Conservation (phyloP, 2,113 vertebrate species). For the Condylura cristata region DNA sequence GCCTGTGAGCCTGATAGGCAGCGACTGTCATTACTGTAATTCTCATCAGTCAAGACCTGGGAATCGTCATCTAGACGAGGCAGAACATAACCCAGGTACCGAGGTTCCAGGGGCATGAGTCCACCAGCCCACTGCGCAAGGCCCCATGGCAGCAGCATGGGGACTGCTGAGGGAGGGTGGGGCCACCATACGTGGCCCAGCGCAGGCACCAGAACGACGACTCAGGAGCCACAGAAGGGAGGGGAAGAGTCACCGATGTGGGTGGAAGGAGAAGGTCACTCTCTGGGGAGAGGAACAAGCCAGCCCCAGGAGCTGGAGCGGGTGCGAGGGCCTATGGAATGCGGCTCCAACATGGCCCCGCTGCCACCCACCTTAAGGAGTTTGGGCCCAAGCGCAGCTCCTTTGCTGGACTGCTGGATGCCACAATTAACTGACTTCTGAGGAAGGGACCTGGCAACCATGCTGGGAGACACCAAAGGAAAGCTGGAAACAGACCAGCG, state of each 20-base stretch:
- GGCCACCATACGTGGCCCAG: background rate
- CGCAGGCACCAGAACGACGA: background rate
- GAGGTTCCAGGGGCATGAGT: background rate
- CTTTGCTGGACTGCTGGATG: background rate
- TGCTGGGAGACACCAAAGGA: background rate
- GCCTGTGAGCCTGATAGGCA: background rate
- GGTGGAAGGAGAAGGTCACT: background rate
- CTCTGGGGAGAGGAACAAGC: no score
- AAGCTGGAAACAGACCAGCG: background rate
- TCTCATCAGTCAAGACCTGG: background rate
- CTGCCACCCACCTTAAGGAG: fast-evolving
- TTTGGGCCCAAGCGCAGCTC: background rate
- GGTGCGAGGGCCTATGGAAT: background rate
- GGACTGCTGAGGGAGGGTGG: background rate
- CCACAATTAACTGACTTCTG: background rate
- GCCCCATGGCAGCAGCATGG: background rate
- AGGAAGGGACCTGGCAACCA: background rate
- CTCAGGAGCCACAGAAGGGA: background rate
- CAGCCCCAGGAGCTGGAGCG: background rate
- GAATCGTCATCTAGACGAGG: background rate
- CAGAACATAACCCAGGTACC: background rate
- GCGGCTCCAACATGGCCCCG: background rate
- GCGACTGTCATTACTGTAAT: background rate
- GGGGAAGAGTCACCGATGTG: background rate
- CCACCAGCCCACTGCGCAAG: no score